Conservation (phyloP, 2,888 invertebrate genomes). For the Anthophora plumipes region DNA sequence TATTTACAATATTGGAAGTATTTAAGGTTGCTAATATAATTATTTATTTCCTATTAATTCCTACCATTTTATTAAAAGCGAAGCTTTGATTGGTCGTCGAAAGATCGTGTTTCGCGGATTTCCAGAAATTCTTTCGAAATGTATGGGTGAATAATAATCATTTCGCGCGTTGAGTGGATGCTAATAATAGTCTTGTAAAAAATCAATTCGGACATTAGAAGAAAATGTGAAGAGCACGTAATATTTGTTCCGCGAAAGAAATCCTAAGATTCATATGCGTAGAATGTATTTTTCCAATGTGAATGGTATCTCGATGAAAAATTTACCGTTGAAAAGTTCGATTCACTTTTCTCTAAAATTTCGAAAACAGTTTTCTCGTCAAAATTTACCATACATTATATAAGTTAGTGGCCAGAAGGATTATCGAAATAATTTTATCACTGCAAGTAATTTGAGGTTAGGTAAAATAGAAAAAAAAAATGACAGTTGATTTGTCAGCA, state of each 20-base stretch:
- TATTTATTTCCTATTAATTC: neutral
- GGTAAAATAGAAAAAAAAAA: constrained; percentile 56
- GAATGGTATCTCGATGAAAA: neutral
- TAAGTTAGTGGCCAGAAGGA: neutral
- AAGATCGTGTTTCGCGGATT: neutral
- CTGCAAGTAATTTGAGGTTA: constrained; percentile 22
- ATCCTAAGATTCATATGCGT: neutral
- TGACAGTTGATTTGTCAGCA: constrained; percentile 72
- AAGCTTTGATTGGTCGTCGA: constrained; percentile 5
- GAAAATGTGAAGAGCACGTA: neutral
- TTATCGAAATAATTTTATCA: neutral
- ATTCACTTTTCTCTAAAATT: neutral
- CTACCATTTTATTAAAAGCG: neutral
- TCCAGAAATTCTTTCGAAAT: constrained; percentile 22
- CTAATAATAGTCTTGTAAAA: neutral
- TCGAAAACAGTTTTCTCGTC: neutral
- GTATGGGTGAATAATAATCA: neutral
- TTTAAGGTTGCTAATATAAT: neutral
- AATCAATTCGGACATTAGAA: neutral
- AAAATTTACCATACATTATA: neutral
- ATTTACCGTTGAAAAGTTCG: neutral
- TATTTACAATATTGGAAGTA: too few relatives aligned
- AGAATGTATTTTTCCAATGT: neutral
- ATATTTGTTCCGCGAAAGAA: neutral
- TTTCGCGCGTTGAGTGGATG: neutral